Evolutionary conservation across 2,888 invertebrate species (phyloP).

Genomic region (Hyalella azteca): DNA sequence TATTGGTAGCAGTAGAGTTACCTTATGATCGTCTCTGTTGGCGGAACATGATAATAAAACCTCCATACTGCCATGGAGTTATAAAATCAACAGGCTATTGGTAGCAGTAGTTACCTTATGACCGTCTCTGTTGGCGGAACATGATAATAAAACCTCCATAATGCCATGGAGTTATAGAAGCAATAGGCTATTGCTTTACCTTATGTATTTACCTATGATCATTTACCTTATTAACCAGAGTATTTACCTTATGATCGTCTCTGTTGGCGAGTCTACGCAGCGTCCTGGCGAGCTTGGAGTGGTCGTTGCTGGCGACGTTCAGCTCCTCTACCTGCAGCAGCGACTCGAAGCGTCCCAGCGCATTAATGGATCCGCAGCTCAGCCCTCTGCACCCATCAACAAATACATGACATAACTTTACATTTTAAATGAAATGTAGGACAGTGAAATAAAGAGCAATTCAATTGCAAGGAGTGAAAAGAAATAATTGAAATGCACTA

Average conservation of each 20-base stretch:
- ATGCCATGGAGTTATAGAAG: too few species aligned
- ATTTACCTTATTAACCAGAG: neutral
- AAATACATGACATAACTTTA: too few species aligned
- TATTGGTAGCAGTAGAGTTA: too few species aligned
- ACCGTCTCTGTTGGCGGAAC: constrained; percentile 82
- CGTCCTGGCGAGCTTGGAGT: constrained; percentile 73
- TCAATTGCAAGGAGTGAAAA: too few species aligned
- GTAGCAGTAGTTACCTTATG: constrained; percentile 75
- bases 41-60: too few species aligned
- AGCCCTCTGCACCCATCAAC: constrained; percentile 68
- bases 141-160: too few species aligned
- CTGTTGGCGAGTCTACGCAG: constrained; percentile 72
- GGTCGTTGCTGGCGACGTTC: constrained; percentile 61
- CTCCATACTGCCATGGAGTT: too few species aligned
- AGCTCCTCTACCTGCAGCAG: constrained; percentile 73
- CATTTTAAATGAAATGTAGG: too few species aligned
- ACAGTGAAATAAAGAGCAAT: too few species aligned
- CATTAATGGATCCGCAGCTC: constrained; percentile 84
- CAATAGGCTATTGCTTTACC: neutral
- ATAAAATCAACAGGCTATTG: too few species aligned
- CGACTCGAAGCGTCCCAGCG: constrained; percentile 87
- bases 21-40: constrained; percentile 81
- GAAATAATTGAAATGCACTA: too few species aligned
- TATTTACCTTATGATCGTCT: constrained; percentile 76
- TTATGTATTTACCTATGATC: neutral